Evolutionary conservation across 1,140 invertebrate species (phyloP), one percentile per base, ranked within the genome.

Genomic region (Pteromalus puparum): DNA sequence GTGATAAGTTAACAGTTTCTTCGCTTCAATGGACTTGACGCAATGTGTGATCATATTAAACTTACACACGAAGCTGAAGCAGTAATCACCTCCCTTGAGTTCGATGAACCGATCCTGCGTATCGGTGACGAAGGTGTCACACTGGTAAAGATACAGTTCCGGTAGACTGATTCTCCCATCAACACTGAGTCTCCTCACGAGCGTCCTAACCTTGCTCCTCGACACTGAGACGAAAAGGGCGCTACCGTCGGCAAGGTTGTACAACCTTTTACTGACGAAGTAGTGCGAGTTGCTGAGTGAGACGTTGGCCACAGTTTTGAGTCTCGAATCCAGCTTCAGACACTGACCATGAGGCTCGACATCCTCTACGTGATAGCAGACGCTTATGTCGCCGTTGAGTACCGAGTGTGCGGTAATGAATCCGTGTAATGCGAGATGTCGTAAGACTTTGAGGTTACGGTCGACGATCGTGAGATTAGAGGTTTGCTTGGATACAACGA

Each of bases 171-270:
- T n/a, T 13, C 5, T 74, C 0, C 42, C 80, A 26, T 74, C 70
- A 6, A 13, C 68, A 5, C 46, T 24, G 7, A 82, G 42, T 1
- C 80, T 18, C n/a, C 30, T 82, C 13, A 68, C 30, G 24, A 46
- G 7, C 38, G 68, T 81, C 21, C 21, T 38, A 30, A 68, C 24
- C 3, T 38, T 67, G 21, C 21, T 24, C 15, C 10, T 46, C 12
- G 79, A 46, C 1, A 74, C 13, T 1, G 10, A 21, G 9, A 73
- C 46, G 1, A 82, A 18, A 15, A 82, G 48, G 6, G 42, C 21
- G 18, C 24, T 61, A 61, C 80, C 80, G 10, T 82, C 80, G 1
- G n/a, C 46, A 6, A 82, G 53, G 24, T 74, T 82, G 48, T 74
- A 74, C 24, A 82, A 28, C 38, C 68, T 24, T 48, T 21, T 13